Evolutionary conservation across 2,113 vertebrate species (phyloP), one percentile per base, ranked within the genome.

Genomic region (Rhabdomys dilectus): DNA sequence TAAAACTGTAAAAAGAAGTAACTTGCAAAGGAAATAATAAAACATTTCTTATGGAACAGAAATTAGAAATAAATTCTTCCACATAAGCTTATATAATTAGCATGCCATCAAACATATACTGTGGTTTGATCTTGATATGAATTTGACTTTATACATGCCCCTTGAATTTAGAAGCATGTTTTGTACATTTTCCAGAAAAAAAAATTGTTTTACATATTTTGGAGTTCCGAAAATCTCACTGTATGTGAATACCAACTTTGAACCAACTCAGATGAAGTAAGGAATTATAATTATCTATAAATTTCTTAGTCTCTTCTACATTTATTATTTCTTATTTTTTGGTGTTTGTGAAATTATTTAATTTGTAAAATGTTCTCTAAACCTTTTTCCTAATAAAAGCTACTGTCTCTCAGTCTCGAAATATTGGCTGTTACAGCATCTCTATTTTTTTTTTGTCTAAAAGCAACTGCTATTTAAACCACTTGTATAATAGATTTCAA

Each of bases 1-100:
- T 72, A 26, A 88, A n/a, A 91, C 77, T n/a, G 17, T 26, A 45
- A 42, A 62, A 10, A 85, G 56, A 76, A 80, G 7, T 0, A 1
- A 12, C 17, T 48, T 96, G 34, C 12, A 12, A 21, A 64, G 39
- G 19, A 26, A 94, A 80, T 64, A 95, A 78, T 85, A 45, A 81
- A 3, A 75, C 9, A 81, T n/a, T 31, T 31, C 0, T 58, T 81
- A 58, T 13, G 84, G 10, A 45, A 62, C n/a, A 73, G 19, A 26
- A 88, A 2, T 11, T 60, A 19, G 2, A 22, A 80, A 6, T 58
- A 82, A 39, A 39, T 4, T 1, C 60, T 91, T 80, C 1, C 80
- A 77, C 68, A 29, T 17, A 73, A 73, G 1, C 21, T 39, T 87
- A n/a, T 88, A 1, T 92, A 42, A 9, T 62, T 42, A 42, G 3